Evolutionary conservation across 2,888 invertebrate genomes (phyloP), one percentile per base, ranked within the genome.

Genomic region (Apamea monoglypha): DNA sequence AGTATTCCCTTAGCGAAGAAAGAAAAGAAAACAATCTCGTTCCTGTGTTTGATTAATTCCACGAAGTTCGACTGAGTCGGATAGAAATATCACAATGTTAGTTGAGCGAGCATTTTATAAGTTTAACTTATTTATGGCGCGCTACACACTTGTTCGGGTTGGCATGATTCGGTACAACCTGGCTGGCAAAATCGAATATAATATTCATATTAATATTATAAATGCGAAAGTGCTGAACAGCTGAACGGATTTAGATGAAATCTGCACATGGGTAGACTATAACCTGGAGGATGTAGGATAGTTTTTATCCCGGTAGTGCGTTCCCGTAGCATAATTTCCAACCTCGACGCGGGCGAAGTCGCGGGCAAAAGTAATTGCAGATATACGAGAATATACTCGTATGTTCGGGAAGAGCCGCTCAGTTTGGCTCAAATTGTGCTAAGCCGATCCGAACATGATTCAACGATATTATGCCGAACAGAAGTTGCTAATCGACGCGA

Each of bases 31-130:
- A 72, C 81, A 79, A 81, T 81, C 72, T 64, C 44, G 18, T 64
- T 64, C 7, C 25, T 61, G 50, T 79, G 80, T 68, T 78, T 81
- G 79, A 81, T 79, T 81, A 79, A 81, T 64, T 71, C 63, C 16
- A 25, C n/a, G 36, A 78, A 68, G 59, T 72, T 72, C 44, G 53
- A 71, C 63, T 44, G 25, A 68, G 29, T 68, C 68, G 56, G 69
- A 50, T 40, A 80, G 56, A 67, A 67, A 79, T 78, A 79, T 79
- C 71, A 71, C 53, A 71, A 71, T 56, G 53, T 21, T 40, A 10
- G 44, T 7, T 36, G 47, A 59, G 78, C 18, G 36, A 63, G 63
- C 50, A 53, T 81, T 79, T 81, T 70, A 80, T 80, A 61, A 69
- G 40, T 40, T 78, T 12, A 77, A 56, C 44, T 77, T 77, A 18